These are phyloP conservation scores for Silurus aristotelis DNA, from an alignment of 2,797 vertebrate genomes.

Conservation along the genomic window DNA sequence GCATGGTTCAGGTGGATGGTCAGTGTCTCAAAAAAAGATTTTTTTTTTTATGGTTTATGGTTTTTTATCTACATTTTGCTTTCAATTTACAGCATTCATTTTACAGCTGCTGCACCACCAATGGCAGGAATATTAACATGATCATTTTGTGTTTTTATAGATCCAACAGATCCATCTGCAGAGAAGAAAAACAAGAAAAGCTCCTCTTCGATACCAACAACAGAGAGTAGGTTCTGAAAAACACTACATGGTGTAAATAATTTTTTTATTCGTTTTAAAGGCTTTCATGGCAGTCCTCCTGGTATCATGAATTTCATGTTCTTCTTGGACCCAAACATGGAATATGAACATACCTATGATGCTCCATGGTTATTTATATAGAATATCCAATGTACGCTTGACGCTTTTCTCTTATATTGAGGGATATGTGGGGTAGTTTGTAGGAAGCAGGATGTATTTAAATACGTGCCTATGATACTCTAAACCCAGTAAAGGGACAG, in stretches of 20 bases:
- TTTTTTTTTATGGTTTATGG: no score
- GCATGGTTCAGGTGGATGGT: slow-evolving; percentile 91
- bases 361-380: not conserved
- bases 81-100: not conserved
- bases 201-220: slow-evolving; percentile 76
- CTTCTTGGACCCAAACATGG: slow-evolving; percentile 21
- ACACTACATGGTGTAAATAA: not conserved
- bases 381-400: not conserved
- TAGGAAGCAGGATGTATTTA: not conserved
- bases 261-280: not conserved
- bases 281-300: not conserved
- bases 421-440: no score
- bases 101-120: not conserved
- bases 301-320: slow-evolving; percentile 26
- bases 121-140: not conserved
- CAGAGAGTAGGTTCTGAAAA: slow-evolving; percentile 82
- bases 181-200: slow-evolving; percentile 87
- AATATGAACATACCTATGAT: not conserved
- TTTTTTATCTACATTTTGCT: not conserved
- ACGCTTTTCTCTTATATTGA: not conserved
- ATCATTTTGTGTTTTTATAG: slow-evolving; percentile 26
- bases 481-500: not conserved
- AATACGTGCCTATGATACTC: not conserved
- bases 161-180: slow-evolving; percentile 67
- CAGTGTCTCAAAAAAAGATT: not conserved